Evolutionary conservation across 2,113 vertebrate genomes (phyloP).

Genomic region (Hippocampus comes): DNA sequence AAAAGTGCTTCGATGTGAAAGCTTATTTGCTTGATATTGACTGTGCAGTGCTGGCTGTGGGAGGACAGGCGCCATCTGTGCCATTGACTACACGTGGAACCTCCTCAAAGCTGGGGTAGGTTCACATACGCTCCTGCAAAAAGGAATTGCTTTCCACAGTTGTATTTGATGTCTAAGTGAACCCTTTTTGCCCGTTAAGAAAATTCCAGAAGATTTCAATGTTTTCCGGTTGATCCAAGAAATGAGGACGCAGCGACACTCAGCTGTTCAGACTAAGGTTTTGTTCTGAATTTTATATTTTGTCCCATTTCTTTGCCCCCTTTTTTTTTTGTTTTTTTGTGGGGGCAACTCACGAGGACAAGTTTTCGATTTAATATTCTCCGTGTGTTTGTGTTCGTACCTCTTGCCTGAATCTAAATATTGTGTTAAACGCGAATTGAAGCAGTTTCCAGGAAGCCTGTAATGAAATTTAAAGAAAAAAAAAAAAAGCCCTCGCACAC

Average conservation of each 20-base stretch:
- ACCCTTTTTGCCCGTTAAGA: conserved; percentile 69
- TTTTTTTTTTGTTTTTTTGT: too few relatives aligned
- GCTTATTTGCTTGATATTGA: conserved; percentile 44
- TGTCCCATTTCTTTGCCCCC: too few relatives aligned
- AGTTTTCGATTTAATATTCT: background rate
- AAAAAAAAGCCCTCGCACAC: background rate
- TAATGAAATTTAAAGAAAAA: conserved; percentile 5
- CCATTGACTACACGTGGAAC: conserved; percentile 99
- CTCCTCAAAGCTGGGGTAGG: conserved; percentile 96
- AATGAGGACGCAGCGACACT: conserved; percentile 98
- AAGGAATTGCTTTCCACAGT: background rate
- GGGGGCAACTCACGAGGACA: background rate
- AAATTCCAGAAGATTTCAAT: conserved; percentile 97
- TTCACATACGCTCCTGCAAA: background rate
- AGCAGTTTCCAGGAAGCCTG: background rate
- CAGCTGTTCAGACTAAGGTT: conserved; percentile 98
- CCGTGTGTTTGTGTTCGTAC: background rate
- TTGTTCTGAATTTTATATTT: conserved; percentile 11
- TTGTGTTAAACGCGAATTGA: background rate
- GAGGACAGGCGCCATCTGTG: conserved; percentile 97
- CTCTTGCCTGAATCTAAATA: background rate
- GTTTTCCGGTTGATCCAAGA: conserved; percentile 97
- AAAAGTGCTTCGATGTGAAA: background rate
- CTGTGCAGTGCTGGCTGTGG: conserved; percentile 92
- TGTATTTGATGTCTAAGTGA: background rate